Conservation (phyloP, 2,113 vertebrate genomes). For the Trematocara macrostoma region DNA sequence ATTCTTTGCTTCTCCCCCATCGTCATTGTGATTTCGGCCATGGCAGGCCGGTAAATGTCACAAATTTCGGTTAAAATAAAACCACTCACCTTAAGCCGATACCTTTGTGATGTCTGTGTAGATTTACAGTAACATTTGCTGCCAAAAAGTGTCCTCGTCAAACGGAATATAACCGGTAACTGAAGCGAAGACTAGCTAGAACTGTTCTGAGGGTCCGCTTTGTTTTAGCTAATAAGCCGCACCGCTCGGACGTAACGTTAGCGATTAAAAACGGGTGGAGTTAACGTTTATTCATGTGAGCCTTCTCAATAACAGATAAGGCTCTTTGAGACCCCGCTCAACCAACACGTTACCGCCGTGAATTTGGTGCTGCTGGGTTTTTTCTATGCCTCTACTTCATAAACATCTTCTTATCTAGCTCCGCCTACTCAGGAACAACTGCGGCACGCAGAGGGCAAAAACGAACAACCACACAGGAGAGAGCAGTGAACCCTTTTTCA, state of each 20-base stretch:
- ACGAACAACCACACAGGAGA: background rate
- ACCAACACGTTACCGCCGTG: background rate
- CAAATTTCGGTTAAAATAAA: background rate
- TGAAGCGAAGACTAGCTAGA: background rate
- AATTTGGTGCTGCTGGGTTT: background rate
- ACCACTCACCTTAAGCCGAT: constrained; percentile 20
- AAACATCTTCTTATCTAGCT: background rate
- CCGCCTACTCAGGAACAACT: constrained; percentile 25
- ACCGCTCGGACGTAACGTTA: background rate
- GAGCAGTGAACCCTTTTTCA: background rate
- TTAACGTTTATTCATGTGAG: background rate
- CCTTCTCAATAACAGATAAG: background rate
- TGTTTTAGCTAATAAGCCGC: background rate
- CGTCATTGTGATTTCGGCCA: background rate
- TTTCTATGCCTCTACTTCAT: background rate
- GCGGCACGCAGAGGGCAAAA: background rate
- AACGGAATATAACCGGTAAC: background rate
- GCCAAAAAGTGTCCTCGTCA: background rate
- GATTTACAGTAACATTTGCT: constrained; percentile 21
- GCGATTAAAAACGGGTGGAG: background rate
- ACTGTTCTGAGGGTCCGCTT: constrained; percentile 13
- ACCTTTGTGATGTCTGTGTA: background rate
- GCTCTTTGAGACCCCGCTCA: background rate
- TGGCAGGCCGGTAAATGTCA: background rate
- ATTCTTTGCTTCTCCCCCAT: constrained; percentile 6